phyloP scores from a whole-genome alignment of 2,888 invertebrate genomes.

The Bugulina stolonifera region DNA sequence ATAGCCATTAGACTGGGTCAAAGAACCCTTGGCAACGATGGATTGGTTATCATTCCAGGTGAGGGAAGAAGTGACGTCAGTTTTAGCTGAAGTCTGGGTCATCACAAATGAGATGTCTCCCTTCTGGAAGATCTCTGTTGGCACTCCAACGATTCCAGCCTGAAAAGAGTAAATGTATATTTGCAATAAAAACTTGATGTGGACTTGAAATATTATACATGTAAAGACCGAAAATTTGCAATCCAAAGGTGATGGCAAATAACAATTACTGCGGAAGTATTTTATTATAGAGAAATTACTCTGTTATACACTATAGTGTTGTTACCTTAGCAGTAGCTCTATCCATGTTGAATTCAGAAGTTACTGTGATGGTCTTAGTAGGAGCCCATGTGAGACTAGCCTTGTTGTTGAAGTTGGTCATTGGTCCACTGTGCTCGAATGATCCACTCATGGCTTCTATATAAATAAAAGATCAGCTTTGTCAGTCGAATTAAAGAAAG shows the following conservation, averaged over 20 bases:
- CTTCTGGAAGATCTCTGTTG: neutral
- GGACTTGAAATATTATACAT: too few relatives aligned
- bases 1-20: neutral
- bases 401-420: slow-evolving; percentile 24
- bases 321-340: neutral
- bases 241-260: too few relatives aligned
- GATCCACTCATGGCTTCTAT: neutral
- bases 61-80: neutral
- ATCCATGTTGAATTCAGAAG: neutral
- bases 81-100: neutral
- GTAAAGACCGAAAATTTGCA: too few relatives aligned
- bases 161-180: neutral
- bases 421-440: slow-evolving; percentile 26
- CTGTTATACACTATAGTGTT: neutral
- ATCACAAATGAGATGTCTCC: neutral
- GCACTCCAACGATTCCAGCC: slow-evolving; percentile 13
- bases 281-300: too few relatives aligned
- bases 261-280: too few relatives aligned
- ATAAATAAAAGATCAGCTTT: neutral
- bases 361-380: slow-evolving; percentile 6
- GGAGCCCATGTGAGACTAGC: neutral
- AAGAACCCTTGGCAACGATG: neutral
- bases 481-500: neutral
- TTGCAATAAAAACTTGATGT: too few relatives aligned
- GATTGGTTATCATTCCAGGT: neutral